Evolutionary conservation across 2,888 invertebrate species (phyloP), one percentile per base, ranked within the genome.

Genomic region (Ectemnius lituratus): DNA sequence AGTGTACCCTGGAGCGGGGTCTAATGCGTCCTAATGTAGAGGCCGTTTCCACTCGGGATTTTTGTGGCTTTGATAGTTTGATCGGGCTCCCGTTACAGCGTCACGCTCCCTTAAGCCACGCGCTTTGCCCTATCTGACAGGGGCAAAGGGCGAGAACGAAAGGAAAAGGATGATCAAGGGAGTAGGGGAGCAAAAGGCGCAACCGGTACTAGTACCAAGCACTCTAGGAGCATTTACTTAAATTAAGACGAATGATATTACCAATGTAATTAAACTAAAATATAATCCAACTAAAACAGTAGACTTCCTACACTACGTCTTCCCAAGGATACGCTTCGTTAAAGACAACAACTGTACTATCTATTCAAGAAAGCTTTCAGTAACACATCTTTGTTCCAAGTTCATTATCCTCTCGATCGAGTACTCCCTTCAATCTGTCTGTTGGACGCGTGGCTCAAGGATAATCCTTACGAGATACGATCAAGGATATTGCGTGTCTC

Each of bases 191-290:
- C 49, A 11, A 14, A 11, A 49, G 16, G 14, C 16, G 52, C 52
- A 37, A 37, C 37, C 11, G 4, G 37, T 37, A 6, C 37, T 11
- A 52, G 16, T 13, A 4, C 8, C 4, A 14, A 2, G 52, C 4
- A 4, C 16, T 52, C 16, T 45, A 28, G 60, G 37, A 37, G 60
- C n/a, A 28, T 47, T 37, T 45, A 18, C 11, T 57, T 45, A 62
- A 61, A 76, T 67, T 73, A 70, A 66, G 66, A 73, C 73, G 69
- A 63, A 74, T 28, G 52, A 16, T 65, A 66, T 47, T 58, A 49
- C 23, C 52, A 14, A 6, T 14, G 45, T 18, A 14, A 49, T 62
- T 23, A 18, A 2, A 23, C 23, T 20, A n/a, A 14, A 60, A 60
- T 23, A 27, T 37, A 62, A 23, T 18, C 6, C n/a, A 52, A 0